Base-by-base conservation (phyloP, 2,113 vertebrate species). In the Patagioenas fasciata region DNA sequence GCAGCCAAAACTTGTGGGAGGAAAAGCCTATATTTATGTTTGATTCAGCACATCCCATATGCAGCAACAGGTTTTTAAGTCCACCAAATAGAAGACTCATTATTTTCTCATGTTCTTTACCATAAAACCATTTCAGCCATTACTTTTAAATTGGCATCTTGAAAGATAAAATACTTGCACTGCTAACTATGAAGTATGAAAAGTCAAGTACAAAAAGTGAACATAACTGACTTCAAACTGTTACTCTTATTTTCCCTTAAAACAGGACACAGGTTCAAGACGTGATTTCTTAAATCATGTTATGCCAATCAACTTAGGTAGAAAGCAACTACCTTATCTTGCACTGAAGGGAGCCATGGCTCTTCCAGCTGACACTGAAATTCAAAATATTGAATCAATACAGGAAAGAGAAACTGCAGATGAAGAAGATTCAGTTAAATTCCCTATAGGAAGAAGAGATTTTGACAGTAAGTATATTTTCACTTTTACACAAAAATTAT, bases 401-500 rank as follows among this genome's bases (percentile, higher is more conserved):
- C 98, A 98, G 78, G 97, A 98, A 97, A 98, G 98, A 97, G 98
- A 98, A 73, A 97, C 89, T 54, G 94, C 80, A 44, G 96, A 97
- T 74, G 98, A 98, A 96, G 98, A 98, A 97, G 98, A 98, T 69
- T 94, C 96, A 81, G 95, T 95, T 96, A 98, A 98, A 89, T 96
- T 98, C 81, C 98, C 98, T 29, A 96, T 98, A 89, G 98, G 97
- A 96, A 98, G 98, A 94, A 98, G 98, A 97, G 98, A 99, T 97
- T 97, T 99, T 83, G 98, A 99, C 91, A 97, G 99, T 99, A 97
- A 99, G 98, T 98, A 89, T 61, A 71, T 85, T 95, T 95, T 51
- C 24, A 87, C 58, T 74, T 83, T 77, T 69, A 79, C 6, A 66
- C 2, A 38, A 25, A 64, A 58, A 38, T 6, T 19, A 38, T 50